A percentile compares a stretch with the other conserved stretches of the same genome.
These are phyloP conservation scores for Stomorhina lunata DNA, from an alignment of 2,888 invertebrate genomes.

Conservation along the genomic window DNA sequence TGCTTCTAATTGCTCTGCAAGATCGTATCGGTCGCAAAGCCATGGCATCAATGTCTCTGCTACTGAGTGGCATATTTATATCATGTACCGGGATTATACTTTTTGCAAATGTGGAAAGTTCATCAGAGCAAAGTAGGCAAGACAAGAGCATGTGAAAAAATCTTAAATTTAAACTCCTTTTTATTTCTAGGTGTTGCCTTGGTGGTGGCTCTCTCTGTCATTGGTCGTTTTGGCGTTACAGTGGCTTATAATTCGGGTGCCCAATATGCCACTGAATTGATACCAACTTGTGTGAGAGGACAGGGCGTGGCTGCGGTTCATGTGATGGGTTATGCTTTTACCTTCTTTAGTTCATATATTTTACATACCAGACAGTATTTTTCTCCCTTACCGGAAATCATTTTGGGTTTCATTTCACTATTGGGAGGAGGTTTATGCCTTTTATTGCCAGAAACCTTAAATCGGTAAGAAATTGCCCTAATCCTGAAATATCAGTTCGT, in stretches of 20 bases:
- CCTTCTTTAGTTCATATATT: slow-evolving; percentile 83
- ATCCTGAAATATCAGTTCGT: too few species aligned
- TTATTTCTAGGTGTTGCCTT: slow-evolving; percentile 70
- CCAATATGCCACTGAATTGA: slow-evolving; percentile 84
- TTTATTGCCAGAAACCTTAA: slow-evolving; percentile 83
- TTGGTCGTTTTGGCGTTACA: slow-evolving; percentile 83
- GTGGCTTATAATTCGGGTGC: slow-evolving; percentile 84
- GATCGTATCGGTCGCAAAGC: slow-evolving; percentile 81
- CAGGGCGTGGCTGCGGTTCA: slow-evolving; percentile 84
- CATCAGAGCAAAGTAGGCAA: slow-evolving; percentile 67
- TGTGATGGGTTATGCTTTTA: slow-evolving; percentile 83
- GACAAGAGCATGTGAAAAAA: background rate
- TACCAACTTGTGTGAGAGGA: slow-evolving; percentile 84
- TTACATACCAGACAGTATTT: slow-evolving; percentile 79
- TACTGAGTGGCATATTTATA: slow-evolving; percentile 82
- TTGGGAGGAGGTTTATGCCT: slow-evolving; percentile 81
- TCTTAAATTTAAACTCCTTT: background rate
- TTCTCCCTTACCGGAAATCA: slow-evolving; percentile 81
- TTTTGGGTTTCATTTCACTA: slow-evolving; percentile 81
- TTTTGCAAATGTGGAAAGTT: slow-evolving; percentile 60
- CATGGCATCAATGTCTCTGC: slow-evolving; percentile 81
- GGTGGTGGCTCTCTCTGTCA: slow-evolving; percentile 80
- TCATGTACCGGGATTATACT: slow-evolving; percentile 80
- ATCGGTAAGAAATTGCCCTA: slow-evolving; percentile 70
- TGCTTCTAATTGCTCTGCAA: slow-evolving; percentile 79